Evolutionary conservation across 2,888 invertebrate genomes (phyloP).

Genomic region (Dysmachus trigonus): DNA sequence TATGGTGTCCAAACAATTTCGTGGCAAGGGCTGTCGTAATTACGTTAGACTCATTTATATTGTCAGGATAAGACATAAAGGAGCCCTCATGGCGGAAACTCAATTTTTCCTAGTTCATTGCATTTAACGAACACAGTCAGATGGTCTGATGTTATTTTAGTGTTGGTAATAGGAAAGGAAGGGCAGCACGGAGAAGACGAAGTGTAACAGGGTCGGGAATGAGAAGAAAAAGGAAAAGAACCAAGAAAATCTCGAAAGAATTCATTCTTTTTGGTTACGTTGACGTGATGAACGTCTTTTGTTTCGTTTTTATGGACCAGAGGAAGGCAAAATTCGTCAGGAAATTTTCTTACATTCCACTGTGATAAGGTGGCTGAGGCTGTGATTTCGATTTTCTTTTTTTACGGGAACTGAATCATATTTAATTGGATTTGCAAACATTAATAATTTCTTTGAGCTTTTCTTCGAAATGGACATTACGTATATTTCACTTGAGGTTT

Average conservation of each 20-base stretch:
- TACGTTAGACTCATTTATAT: conserved; percentile 23
- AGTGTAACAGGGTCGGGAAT: neutral
- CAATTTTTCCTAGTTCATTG: conserved; percentile 8
- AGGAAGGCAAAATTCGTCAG: neutral
- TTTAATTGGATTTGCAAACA: neutral
- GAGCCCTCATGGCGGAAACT: conserved; percentile 14
- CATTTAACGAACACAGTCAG: neutral
- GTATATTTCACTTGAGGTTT: neutral
- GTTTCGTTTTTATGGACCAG: neutral
- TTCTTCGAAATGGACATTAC: neutral
- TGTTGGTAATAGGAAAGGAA: neutral
- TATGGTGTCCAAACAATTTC: neutral
- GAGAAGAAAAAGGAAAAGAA: neutral
- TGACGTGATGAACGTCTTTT: neutral
- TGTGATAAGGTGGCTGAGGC: neutral
- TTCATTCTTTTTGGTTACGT: neutral
- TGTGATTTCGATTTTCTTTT: neutral
- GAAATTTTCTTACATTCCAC: neutral
- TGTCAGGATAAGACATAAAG: conserved; percentile 2
- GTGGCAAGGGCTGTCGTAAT: conserved; percentile 2
- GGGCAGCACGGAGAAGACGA: neutral
- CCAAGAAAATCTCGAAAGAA: neutral
- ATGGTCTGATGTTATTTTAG: neutral
- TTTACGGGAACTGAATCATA: neutral
- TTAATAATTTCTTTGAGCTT: neutral